Evolutionary conservation across 1,140 invertebrate genomes (phyloP).

Genomic region (Heliconius himera): DNA sequence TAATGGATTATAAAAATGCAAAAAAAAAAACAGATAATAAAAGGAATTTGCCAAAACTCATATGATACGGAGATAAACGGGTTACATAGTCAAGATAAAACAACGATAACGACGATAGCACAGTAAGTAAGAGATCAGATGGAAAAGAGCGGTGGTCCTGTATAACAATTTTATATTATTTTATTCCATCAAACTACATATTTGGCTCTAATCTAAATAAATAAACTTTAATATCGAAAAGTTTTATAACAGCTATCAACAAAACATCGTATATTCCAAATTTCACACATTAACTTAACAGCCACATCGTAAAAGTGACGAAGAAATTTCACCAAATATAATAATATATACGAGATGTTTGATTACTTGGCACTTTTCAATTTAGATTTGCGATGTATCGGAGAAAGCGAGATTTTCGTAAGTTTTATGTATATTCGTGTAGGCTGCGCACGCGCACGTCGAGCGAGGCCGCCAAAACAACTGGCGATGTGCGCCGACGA

Average conservation of each 20-base stretch:
- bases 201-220: background rate
- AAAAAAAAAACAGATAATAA: background rate
- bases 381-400: constrained; percentile 43
- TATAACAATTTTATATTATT: background rate
- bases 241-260: background rate
- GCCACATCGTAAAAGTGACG: constrained; percentile 16
- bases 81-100: constrained; percentile 23
- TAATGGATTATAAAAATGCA: background rate
- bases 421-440: constrained; percentile 5
- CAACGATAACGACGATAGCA: constrained; percentile 23
- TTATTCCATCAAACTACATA: background rate
- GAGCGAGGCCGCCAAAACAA: constrained; percentile 66
- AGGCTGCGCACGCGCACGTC: constrained; percentile 54
- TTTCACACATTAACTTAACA: constrained; percentile 18
- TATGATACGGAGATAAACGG: constrained; percentile 14
- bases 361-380: constrained; percentile 46
- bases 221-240: constrained; percentile 9
- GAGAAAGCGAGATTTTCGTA: constrained; percentile 55
- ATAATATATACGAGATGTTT: constrained; percentile 26
- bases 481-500: constrained; percentile 56
- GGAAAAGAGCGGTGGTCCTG: background rate
- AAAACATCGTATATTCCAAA: background rate
- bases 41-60: constrained; percentile 13
- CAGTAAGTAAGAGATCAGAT: background rate
- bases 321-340: constrained; percentile 39